A percentile compares a stretch with the other conserved stretches of the same genome.
Evolutionary conservation across 2,113 vertebrate species (phyloP).

Genomic region (Ranitomeya imitator): DNA sequence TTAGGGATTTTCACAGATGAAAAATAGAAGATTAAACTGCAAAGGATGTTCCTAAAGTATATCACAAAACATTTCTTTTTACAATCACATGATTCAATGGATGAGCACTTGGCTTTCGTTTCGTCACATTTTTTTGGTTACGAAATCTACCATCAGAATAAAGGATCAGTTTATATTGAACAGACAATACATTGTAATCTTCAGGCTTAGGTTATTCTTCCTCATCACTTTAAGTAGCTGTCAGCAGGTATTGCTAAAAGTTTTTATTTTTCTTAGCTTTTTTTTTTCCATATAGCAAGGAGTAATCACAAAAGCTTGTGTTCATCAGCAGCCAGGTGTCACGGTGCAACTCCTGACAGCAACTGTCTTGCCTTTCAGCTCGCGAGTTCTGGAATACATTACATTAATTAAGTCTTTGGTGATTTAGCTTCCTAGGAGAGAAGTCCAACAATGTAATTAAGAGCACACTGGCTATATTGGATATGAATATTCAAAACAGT

Average conservation of each 20-base stretch:
- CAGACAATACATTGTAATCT: neutral
- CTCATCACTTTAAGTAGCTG: slow-evolving; percentile 70
- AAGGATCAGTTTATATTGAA: neutral
- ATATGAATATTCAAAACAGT: slow-evolving; percentile 99
- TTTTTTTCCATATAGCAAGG: slow-evolving; percentile 67
- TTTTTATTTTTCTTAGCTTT: slow-evolving; percentile 74
- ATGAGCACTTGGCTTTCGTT: too few relatives aligned
- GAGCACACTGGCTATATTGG: slow-evolving; percentile 92
- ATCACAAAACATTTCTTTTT: too few relatives aligned
- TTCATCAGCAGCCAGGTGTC: slow-evolving; percentile 93
- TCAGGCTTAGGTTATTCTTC: neutral
- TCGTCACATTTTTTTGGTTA: neutral
- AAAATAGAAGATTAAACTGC: too few relatives aligned
- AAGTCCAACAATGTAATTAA: slow-evolving; percentile 99
- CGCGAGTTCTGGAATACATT: slow-evolving; percentile 98
- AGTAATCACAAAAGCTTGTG: slow-evolving; percentile 83
- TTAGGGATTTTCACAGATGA: too few relatives aligned
- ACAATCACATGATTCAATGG: too few relatives aligned
- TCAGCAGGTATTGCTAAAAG: slow-evolving; percentile 65
- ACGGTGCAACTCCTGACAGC: slow-evolving; percentile 91
- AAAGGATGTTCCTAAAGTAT: too few relatives aligned
- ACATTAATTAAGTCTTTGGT: slow-evolving; percentile 99
- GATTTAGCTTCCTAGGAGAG: slow-evolving; percentile 98
- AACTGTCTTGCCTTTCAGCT: slow-evolving; percentile 89
- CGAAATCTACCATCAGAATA: neutral